Conservation (phyloP, 2,888 invertebrate genomes). For the Nomada fucata region DNA sequence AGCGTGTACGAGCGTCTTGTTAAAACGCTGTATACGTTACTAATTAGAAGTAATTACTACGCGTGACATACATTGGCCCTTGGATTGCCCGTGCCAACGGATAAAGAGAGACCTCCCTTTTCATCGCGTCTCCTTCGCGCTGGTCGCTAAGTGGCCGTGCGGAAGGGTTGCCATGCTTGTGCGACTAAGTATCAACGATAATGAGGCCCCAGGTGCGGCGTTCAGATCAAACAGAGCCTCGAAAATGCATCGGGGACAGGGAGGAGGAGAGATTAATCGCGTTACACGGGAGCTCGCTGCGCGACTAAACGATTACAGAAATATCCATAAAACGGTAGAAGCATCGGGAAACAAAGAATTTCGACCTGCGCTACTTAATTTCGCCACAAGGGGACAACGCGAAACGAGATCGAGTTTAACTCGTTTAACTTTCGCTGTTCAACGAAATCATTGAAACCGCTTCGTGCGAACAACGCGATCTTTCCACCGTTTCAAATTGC, state of each 20-base stretch:
- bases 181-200: slow-evolving; percentile 60
- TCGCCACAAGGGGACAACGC: too few relatives aligned
- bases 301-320: too few relatives aligned
- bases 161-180: slow-evolving; percentile 46
- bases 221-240: slow-evolving; percentile 48
- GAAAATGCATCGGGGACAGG: not conserved
- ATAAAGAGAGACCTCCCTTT: not conserved
- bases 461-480: too few relatives aligned
- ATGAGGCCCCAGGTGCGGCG: slow-evolving; percentile 54
- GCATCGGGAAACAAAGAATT: too few relatives aligned
- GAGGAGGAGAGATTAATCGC: not conserved
- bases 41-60: slow-evolving; percentile 65
- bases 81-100: slow-evolving; percentile 25
- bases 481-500: too few relatives aligned
- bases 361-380: too few relatives aligned
- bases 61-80: slow-evolving; percentile 56
- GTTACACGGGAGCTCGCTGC: too few relatives aligned
- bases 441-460: too few relatives aligned
- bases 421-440: too few relatives aligned
- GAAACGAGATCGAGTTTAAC: too few relatives aligned
- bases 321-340: too few relatives aligned
- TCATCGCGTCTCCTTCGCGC: slow-evolving; percentile 20
- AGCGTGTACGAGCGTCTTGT: slow-evolving; percentile 56
- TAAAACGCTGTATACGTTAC: slow-evolving; percentile 62
- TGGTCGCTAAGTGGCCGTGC: slow-evolving; percentile 35